phyloP scores from a whole-genome alignment of 2,113 vertebrate species.

The Procapra przewalskii region DNA sequence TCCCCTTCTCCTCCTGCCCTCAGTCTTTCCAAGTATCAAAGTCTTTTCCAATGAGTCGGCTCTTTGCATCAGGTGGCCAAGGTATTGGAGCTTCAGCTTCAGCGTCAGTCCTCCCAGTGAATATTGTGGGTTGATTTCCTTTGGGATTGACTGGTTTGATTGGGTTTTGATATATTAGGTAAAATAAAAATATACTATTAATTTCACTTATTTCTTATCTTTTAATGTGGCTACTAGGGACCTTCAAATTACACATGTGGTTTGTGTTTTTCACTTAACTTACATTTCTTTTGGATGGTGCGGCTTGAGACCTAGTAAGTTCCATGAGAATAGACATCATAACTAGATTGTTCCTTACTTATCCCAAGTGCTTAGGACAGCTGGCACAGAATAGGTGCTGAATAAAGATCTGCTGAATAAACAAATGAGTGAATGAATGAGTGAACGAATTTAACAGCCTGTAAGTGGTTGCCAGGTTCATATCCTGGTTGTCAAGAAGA shows the following conservation, averaged over 20 bases:
- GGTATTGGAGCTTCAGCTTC: background rate
- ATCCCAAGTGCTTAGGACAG: background rate
- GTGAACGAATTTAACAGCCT: background rate
- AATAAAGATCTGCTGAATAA: background rate
- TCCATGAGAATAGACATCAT: background rate
- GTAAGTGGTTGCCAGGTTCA: background rate
- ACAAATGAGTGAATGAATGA: background rate
- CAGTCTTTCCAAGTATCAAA: background rate
- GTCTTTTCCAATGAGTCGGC: background rate
- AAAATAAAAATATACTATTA: background rate
- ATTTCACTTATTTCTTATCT: background rate
- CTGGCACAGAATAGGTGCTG: background rate
- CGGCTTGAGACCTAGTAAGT: background rate
- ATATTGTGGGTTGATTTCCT: background rate
- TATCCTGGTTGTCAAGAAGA: background rate
- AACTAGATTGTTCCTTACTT: background rate
- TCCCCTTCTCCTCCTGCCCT: background rate
- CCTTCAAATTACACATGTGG: background rate
- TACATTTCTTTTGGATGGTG: background rate
- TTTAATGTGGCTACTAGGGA: background rate
- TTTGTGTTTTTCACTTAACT: background rate
- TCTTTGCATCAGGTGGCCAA: background rate
- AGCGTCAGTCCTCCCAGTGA: background rate
- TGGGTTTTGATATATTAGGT: background rate
- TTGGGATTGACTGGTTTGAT: background rate